Percentiles rank a stretch among this genome's conserved stretches.
Conservation (phyloP, 2,888 invertebrate species). For the Plebejus argus region DNA sequence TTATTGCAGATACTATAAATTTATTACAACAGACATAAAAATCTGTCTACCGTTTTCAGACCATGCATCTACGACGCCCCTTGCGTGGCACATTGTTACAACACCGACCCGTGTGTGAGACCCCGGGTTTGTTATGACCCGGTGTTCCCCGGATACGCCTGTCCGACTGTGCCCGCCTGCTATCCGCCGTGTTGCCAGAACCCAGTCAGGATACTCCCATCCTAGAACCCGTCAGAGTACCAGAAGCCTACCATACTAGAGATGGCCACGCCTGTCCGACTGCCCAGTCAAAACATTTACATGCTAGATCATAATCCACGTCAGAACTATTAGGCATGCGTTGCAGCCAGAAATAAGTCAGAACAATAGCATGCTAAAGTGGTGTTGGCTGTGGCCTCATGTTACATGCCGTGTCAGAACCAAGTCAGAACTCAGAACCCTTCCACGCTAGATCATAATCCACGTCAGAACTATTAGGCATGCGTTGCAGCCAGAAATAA, state of each 20-base stretch:
- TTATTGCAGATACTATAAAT: background rate
- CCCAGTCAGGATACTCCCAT: constrained; percentile 62
- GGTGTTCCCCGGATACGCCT: constrained; percentile 71
- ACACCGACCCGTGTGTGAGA: constrained; percentile 68
- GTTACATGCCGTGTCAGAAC: background rate
- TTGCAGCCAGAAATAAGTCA: background rate
- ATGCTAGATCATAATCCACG: too few species aligned
- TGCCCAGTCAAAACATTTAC: background rate
- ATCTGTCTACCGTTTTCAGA: constrained; percentile 48
- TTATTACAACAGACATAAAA: background rate
- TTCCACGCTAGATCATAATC: too few species aligned
- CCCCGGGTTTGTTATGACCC: constrained; percentile 72
- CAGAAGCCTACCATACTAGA: background rate
- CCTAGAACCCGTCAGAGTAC: constrained; percentile 37
- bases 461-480: too few species aligned
- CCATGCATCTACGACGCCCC: constrained; percentile 75
- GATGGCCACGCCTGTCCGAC: background rate
- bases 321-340: too few species aligned
- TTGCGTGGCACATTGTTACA: constrained; percentile 74
- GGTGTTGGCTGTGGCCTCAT: background rate
- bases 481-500: background rate
- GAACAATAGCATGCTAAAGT: background rate
- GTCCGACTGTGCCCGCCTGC: constrained; percentile 65
- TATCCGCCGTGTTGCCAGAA: constrained; percentile 73
- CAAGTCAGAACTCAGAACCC: background rate